phyloP scores from a whole-genome alignment of 2,113 vertebrate species.

The Otolemur garnettii region DNA sequence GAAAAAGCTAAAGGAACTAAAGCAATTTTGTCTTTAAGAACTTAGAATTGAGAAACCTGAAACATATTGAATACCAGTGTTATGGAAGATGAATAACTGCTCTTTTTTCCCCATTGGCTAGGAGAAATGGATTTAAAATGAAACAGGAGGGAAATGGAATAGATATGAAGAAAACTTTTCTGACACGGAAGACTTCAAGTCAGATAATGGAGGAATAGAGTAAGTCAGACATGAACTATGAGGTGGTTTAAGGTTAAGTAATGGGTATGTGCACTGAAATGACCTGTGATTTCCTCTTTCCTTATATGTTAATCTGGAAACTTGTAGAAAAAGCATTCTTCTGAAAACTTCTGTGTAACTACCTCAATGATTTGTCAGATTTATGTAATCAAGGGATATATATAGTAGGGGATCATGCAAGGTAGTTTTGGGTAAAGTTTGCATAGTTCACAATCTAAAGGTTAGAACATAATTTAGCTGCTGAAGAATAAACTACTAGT shows the following conservation, averaged over 20 bases:
- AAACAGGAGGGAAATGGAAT: conserved; percentile 5
- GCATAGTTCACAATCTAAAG: conserved; percentile 61
- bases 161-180: not conserved
- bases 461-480: conserved; percentile 61
- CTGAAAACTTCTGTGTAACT: conserved; percentile 40
- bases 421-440: conserved; percentile 57
- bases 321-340: conserved; percentile 38
- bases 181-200: conserved; percentile 11
- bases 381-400: conserved; percentile 22
- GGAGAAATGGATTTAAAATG: conserved; percentile 24
- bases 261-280: not conserved
- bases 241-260: not conserved
- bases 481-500: conserved; percentile 9
- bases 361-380: conserved; percentile 33
- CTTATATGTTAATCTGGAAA: not conserved
- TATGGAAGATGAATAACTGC: not conserved
- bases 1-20: conserved; percentile 44
- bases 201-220: not conserved
- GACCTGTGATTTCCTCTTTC: not conserved
- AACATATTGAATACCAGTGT: not conserved
- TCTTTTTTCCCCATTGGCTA: not conserved
- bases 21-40: conserved; percentile 60
- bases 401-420: conserved; percentile 19
- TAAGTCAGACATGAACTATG: not conserved
- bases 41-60: conserved; percentile 38